Base-by-base conservation (phyloP, 2,797 vertebrate genomes). In the Cygnus olor region DNA sequence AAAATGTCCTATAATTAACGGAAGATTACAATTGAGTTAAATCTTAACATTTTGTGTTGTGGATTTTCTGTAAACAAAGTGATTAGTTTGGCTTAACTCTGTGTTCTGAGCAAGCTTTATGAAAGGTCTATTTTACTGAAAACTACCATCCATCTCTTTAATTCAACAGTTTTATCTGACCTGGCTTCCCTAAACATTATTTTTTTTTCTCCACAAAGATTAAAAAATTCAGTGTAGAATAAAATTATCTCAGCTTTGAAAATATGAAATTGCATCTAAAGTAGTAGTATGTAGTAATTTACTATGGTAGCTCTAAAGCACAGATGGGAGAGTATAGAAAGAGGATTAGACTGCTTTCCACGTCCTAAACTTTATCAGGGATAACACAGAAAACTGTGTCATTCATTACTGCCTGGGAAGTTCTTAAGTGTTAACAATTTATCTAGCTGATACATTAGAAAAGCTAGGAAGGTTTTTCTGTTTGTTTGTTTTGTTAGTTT, bases 341-440 rank as follows among this genome's bases (percentile, higher is more conserved):
- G 94, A 97, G 93, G 96, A 98, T 97, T 98, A 98, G 96, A 88
- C 95, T 94, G 92, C 88, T 97, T 97, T 97, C 91, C 80, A 82
- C 96, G 97, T 96, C 96, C 96, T 97, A 91, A 96, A 91, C 86
- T 96, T 97, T 96, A 95, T 97, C 94, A 92, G 92, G 95, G 94
- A 97, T 97, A 97, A 97, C 96, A 97, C 91, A 96, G 95, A 96
- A 97, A 97, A 97, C 91, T 96, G 80, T 95, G 95, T 95, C 95
- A 97, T 97, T 98, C 96, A 96, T 97, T 96, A 95, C 84, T 97
- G 89, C 84, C 93, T 89, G 77, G 72, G 93, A 93, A 97, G 81
- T 95, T 97, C 95, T 95, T 97, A 97, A 96, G 96, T 95, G 96
- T 97, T 97, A 97, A 96, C 89, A 97, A 96, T 97, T 97, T 96